These are phyloP conservation scores for Dolichomitus sp. DNA, from an alignment of 2,888 invertebrate species.

Conservation along the genomic window DNA sequence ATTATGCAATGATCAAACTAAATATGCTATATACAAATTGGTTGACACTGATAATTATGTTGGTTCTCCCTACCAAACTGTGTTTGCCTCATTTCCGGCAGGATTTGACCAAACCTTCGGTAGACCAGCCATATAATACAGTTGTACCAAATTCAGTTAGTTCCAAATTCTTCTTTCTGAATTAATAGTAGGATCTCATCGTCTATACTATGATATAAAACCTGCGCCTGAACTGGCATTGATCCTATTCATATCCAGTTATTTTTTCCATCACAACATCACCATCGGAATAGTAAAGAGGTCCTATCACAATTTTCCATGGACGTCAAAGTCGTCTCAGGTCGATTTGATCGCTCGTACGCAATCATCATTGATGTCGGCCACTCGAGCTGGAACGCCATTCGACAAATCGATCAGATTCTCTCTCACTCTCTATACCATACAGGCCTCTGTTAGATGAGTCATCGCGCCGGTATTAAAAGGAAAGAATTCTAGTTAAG, in stretches of 20 bases:
- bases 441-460: constrained; percentile 48
- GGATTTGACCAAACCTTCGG: no score
- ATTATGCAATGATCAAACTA: no score
- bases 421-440: constrained; percentile 14
- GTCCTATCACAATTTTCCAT: constrained; percentile 58
- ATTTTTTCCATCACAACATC: constrained; percentile 21
- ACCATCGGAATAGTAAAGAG: constrained; percentile 9
- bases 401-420: constrained; percentile 61
- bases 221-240: constrained; percentile 22
- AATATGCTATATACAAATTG: no score
- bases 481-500: constrained; percentile 66
- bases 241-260: constrained; percentile 10
- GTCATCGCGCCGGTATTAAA: constrained; percentile 65
- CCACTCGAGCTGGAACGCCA: constrained; percentile 55
- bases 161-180: not conserved
- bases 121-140: no score
- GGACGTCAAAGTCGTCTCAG: constrained; percentile 55
- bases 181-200: not conserved
- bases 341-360: constrained; percentile 58
- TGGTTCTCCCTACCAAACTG: no score
- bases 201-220: not conserved
- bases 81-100: no score
- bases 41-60: no score
- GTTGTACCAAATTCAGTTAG: not conserved
- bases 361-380: constrained; percentile 64